Percentiles rank a stretch among this genome's conserved stretches.
phyloP scores from a whole-genome alignment of 1,140 invertebrate genomes.

The Ephestia elutella region DNA sequence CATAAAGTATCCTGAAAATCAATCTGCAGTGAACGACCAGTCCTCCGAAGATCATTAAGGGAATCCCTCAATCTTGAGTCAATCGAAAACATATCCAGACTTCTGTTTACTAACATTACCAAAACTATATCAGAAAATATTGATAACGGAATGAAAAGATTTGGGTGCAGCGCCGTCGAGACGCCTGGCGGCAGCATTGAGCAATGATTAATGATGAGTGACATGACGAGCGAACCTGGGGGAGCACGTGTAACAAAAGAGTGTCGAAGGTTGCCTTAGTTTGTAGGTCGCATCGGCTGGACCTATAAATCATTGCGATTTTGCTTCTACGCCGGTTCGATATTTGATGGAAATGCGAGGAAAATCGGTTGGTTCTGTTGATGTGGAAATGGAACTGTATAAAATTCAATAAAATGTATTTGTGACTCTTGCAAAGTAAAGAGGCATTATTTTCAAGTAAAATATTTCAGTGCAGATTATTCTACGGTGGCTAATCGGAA shows the following conservation, averaged over 20 bases:
- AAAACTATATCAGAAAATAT: neutral
- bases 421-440: no score
- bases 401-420: neutral
- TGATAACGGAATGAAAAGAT: neutral
- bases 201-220: conserved; percentile 68
- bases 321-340: conserved; percentile 43
- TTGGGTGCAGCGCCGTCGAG: conserved; percentile 53
- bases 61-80: conserved; percentile 10
- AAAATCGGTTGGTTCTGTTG: conserved; percentile 1
- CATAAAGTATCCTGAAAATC: no score
- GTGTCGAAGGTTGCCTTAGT: conserved; percentile 68
- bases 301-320: conserved; percentile 65
- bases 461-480: no score
- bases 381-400: neutral
- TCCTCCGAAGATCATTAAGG: no score
- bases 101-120: neutral
- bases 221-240: conserved; percentile 65
- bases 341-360: conserved; percentile 11
- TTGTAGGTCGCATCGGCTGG: conserved; percentile 69
- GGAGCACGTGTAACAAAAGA: conserved; percentile 69
- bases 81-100: conserved; percentile 12
- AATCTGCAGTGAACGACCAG: no score
- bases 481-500: no score
- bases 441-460: no score
- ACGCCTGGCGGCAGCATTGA: conserved; percentile 65